These are phyloP conservation scores for Ictidomys tridecemlineatus DNA, from an alignment of 2,113 vertebrate genomes.

Conservation along the genomic window DNA sequence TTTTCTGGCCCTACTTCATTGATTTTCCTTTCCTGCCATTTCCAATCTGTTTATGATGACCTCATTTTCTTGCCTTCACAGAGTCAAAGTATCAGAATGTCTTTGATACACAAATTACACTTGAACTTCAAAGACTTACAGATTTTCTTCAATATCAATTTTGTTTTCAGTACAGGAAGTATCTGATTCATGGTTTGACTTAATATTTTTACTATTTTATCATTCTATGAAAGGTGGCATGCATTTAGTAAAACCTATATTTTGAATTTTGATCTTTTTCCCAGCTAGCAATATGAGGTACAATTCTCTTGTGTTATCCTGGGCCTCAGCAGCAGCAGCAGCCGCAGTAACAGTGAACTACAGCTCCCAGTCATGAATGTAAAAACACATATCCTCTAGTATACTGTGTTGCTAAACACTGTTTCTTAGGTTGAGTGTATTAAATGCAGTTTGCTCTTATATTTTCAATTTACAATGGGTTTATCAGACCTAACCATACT, in stretches of 20 bases:
- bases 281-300: not conserved
- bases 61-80: not conserved
- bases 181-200: not conserved
- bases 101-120: not conserved
- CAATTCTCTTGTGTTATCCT: not conserved
- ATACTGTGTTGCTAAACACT: not conserved
- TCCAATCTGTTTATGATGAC: not conserved
- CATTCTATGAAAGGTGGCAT: not conserved
- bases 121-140: not conserved
- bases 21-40: not conserved
- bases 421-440: not conserved
- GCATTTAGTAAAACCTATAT: not conserved
- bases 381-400: not conserved
- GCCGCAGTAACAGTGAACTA: not conserved
- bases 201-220: not conserved
- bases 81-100: not conserved
- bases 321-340: not conserved
- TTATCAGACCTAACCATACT: not conserved
- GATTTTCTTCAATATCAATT: not conserved
- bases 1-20: not conserved
- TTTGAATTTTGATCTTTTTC: not conserved
- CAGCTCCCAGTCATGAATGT: not conserved
- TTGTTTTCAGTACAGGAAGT: not conserved
- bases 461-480: not conserved
- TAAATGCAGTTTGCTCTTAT: not conserved